A percentile compares a stretch with the other conserved stretches of the same genome.
Evolutionary conservation across 2,797 vertebrate genomes (phyloP).

Genomic region (Coluber constrictor): DNA sequence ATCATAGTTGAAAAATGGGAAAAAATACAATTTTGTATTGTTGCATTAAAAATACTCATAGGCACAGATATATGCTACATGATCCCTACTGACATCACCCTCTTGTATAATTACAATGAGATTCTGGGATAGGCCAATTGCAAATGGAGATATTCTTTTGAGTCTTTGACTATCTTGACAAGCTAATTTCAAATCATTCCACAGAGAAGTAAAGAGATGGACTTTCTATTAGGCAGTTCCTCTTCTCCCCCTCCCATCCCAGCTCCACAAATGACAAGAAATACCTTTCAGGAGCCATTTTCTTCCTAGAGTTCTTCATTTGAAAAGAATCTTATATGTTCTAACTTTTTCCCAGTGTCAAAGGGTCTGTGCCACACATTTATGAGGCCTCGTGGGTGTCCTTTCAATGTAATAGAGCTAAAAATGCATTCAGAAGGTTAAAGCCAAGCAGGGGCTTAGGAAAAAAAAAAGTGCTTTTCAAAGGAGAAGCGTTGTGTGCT

Average conservation of each 20-base stretch:
- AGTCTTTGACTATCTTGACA: background rate
- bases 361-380: background rate
- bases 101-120: background rate
- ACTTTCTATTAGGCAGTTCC: background rate
- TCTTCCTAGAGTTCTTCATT: background rate
- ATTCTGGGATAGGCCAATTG: background rate
- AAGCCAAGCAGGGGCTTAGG: background rate
- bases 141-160: background rate
- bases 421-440: constrained; percentile 3
- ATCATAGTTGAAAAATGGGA: background rate
- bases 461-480: background rate
- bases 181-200: background rate
- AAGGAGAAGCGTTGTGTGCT: background rate
- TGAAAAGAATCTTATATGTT: background rate
- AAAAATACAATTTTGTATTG: background rate
- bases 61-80: background rate
- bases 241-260: background rate
- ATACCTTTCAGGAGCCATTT: background rate
- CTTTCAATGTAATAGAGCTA: constrained; percentile 1
- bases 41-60: background rate
- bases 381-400: background rate
- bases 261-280: background rate
- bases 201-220: background rate
- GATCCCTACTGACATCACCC: background rate
- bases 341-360: constrained; percentile 3